Evolutionary conservation across 1,140 invertebrate genomes (phyloP).

Genomic region (Elysia chlorotica): DNA sequence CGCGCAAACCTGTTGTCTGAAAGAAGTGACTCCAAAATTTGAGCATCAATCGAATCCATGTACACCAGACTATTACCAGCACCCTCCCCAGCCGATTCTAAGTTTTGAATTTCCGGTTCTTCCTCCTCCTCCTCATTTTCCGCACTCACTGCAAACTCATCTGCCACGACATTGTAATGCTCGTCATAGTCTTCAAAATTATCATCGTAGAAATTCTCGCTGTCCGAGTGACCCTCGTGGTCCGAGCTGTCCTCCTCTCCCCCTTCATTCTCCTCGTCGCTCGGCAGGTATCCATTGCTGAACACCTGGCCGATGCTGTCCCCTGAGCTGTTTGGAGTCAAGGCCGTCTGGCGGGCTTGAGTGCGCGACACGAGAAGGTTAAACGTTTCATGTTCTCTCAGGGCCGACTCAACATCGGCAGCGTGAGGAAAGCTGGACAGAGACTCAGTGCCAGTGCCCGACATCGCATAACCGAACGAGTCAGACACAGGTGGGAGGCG

Average conservation of each 20-base stretch:
- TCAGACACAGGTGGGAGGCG: neutral
- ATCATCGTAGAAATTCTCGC: slow-evolving; percentile 56
- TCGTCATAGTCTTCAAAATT: slow-evolving; percentile 56
- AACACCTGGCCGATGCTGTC: slow-evolving; percentile 20
- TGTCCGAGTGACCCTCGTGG: slow-evolving; percentile 48
- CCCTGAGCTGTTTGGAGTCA: slow-evolving; percentile 12
- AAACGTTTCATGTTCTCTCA: slow-evolving; percentile 23
- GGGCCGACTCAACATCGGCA: neutral
- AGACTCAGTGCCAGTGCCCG: too few relatives aligned
- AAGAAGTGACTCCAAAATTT: too few relatives aligned
- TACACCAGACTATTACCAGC: slow-evolving; percentile 25
- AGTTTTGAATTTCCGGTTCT: too few relatives aligned
- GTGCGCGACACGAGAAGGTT: too few relatives aligned
- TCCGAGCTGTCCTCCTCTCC: slow-evolving; percentile 31
- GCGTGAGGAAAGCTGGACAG: neutral
- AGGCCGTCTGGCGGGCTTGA: too few relatives aligned
- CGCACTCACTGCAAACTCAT: slow-evolving; percentile 44
- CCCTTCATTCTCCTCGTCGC: slow-evolving; percentile 25
- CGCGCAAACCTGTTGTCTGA: slow-evolving; percentile 20
- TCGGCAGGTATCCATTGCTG: slow-evolving; percentile 20
- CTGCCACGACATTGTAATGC: slow-evolving; percentile 47
- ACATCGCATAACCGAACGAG: neutral
- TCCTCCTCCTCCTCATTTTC: slow-evolving; percentile 41
- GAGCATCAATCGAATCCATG: neutral
- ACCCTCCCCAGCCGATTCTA: too few relatives aligned